Percentiles rank a stretch among this genome's conserved stretches.
Evolutionary conservation across 2,113 vertebrate species (phyloP).

Genomic region (Orientallactaga bullata): DNA sequence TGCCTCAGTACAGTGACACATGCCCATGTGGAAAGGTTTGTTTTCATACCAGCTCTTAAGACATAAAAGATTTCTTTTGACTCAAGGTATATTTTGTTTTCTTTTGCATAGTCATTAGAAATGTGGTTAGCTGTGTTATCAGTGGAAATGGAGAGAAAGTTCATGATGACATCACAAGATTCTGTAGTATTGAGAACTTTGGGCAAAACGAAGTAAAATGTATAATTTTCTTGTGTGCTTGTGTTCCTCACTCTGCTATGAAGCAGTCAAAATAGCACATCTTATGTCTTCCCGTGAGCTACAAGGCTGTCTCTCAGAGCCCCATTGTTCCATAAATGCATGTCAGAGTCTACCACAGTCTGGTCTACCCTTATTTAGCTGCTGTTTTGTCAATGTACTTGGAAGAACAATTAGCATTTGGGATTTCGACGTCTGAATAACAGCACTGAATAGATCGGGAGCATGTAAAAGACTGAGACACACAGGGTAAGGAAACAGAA

Average conservation of each 20-base stretch:
- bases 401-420: constrained; percentile 86
- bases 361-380: constrained; percentile 86
- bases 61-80: constrained; percentile 80
- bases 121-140: constrained; percentile 77
- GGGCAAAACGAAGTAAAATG: constrained; percentile 81
- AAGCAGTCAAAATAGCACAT: constrained; percentile 84
- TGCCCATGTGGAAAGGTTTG: constrained; percentile 77
- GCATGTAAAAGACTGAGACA: constrained; percentile 76
- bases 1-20: constrained; percentile 72
- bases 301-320: constrained; percentile 84
- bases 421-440: constrained; percentile 84
- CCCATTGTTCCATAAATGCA: constrained; percentile 85
- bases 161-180: constrained; percentile 86
- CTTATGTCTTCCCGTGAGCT: constrained; percentile 77
- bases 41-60: constrained; percentile 68
- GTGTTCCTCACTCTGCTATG: constrained; percentile 82
- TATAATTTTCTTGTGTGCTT: constrained; percentile 82
- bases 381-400: constrained; percentile 85
- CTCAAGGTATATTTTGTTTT: constrained; percentile 75
- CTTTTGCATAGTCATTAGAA: constrained; percentile 81
- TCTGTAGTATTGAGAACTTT: constrained; percentile 80
- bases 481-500: constrained; percentile 80
- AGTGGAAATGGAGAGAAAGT: constrained; percentile 77
- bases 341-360: constrained; percentile 83
- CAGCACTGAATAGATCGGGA: constrained; percentile 81